These are phyloP conservation scores for Sitodiplosis mosellana DNA, from an alignment of 1,140 invertebrate species.

Conservation along the genomic window DNA sequence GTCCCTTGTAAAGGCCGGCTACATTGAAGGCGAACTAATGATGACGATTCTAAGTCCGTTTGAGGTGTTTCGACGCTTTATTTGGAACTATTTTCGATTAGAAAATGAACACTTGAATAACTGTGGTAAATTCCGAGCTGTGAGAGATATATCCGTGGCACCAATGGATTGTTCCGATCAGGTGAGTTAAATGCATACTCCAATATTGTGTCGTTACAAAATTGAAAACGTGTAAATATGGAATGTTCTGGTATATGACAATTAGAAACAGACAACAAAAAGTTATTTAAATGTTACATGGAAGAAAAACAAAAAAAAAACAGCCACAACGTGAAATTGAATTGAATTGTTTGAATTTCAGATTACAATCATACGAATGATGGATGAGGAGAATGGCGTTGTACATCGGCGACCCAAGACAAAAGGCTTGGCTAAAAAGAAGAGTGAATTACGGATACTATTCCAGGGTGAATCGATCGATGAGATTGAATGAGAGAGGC, in stretches of 20 bases:
- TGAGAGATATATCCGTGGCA: slow-evolving; percentile 74
- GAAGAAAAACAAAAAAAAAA: too few species aligned
- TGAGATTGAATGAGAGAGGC: background rate
- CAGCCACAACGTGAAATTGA: too few species aligned
- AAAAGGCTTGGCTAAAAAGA: slow-evolving; percentile 9
- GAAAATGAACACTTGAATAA: slow-evolving; percentile 92
- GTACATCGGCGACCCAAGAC: slow-evolving; percentile 31
- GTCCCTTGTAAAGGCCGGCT: slow-evolving; percentile 53
- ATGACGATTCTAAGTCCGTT: slow-evolving; percentile 57
- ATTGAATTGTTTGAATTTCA: slow-evolving; percentile 4
- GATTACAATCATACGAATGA: slow-evolving; percentile 77
- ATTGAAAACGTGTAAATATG: too few species aligned
- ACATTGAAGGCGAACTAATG: slow-evolving; percentile 55
- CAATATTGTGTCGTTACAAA: too few species aligned
- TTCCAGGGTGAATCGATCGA: background rate
- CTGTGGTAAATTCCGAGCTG: slow-evolving; percentile 83
- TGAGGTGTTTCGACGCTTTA: slow-evolving; percentile 70
- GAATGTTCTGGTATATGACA: too few species aligned
- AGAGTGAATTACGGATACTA: background rate
- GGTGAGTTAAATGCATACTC: slow-evolving; percentile 8
- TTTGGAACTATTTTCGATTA: slow-evolving; percentile 86
- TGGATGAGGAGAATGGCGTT: slow-evolving; percentile 85
- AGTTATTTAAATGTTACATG: too few species aligned
- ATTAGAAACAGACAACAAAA: too few species aligned
- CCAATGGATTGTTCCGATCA: slow-evolving; percentile 64